These are phyloP conservation scores for Otus sunia DNA, from an alignment of 2,113 vertebrate genomes.

Conservation along the genomic window DNA sequence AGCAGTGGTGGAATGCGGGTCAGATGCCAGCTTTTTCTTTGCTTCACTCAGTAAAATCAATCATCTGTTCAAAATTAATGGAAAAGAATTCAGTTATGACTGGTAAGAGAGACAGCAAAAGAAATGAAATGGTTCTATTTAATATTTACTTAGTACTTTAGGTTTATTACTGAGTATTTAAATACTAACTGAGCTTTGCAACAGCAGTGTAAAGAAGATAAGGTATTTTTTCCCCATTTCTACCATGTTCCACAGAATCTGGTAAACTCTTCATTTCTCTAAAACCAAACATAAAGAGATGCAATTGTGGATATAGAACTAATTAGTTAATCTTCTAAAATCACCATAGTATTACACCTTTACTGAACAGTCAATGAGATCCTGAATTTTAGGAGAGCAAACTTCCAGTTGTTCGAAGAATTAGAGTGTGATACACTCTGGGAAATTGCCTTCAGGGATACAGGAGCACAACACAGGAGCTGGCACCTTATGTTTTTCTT, in stretches of 20 bases:
- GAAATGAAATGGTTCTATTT: not conserved
- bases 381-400: not conserved
- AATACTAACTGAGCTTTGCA: not conserved
- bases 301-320: not conserved
- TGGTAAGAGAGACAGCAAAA: not conserved
- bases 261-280: not conserved
- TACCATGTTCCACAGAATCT: not conserved
- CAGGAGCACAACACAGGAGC: not conserved
- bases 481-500: not conserved
- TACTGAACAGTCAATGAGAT: not conserved
- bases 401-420: not conserved
- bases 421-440: not conserved
- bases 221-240: not conserved
- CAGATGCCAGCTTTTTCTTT: not conserved
- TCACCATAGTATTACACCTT: not conserved
- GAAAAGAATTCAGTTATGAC: not conserved
- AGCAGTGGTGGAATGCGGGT: not conserved
- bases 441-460: not conserved
- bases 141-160: not conserved
- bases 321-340: not conserved
- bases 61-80: not conserved
- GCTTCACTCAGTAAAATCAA: not conserved
- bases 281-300: not conserved
- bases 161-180: not conserved
- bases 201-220: not conserved